Evolutionary conservation across 2,797 vertebrate species (phyloP).

Genomic region (Limnodromus scolopaceus): DNA sequence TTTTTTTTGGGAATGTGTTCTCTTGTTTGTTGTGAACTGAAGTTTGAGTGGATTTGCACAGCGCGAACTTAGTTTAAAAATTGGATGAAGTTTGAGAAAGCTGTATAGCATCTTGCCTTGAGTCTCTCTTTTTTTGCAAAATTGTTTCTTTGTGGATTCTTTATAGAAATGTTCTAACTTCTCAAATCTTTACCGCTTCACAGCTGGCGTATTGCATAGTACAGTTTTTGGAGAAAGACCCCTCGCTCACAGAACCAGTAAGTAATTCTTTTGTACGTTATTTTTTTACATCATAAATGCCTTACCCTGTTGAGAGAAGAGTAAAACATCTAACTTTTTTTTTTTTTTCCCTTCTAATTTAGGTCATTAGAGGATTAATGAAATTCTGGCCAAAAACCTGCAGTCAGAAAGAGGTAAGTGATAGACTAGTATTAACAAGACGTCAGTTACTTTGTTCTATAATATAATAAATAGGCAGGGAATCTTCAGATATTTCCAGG

Average conservation of each 20-base stretch:
- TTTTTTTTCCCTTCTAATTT: slow-evolving; percentile 31
- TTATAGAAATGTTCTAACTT: slow-evolving; percentile 29
- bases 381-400: slow-evolving; percentile 99
- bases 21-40: background rate
- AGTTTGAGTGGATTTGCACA: background rate
- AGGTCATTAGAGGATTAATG: slow-evolving; percentile 98
- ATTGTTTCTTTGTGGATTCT: background rate
- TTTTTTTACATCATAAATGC: background rate
- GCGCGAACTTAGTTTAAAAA: background rate
- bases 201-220: slow-evolving; percentile 99
- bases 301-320: background rate
- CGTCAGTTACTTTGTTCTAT: background rate
- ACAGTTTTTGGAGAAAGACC: slow-evolving; percentile 99
- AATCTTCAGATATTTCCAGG: background rate
- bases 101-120: background rate
- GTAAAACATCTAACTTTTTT: background rate
- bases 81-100: background rate
- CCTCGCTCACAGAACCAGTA: slow-evolving; percentile 98
- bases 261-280: slow-evolving; percentile 60
- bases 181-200: slow-evolving; percentile 26
- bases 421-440: background rate
- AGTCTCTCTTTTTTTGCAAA: background rate
- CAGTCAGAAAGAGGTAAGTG: slow-evolving; percentile 97
- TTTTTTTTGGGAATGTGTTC: background rate
- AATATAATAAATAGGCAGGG: background rate